These are phyloP conservation scores for Hippocampus comes DNA, from an alignment of 2,113 vertebrate species.

Conservation along the genomic window DNA sequence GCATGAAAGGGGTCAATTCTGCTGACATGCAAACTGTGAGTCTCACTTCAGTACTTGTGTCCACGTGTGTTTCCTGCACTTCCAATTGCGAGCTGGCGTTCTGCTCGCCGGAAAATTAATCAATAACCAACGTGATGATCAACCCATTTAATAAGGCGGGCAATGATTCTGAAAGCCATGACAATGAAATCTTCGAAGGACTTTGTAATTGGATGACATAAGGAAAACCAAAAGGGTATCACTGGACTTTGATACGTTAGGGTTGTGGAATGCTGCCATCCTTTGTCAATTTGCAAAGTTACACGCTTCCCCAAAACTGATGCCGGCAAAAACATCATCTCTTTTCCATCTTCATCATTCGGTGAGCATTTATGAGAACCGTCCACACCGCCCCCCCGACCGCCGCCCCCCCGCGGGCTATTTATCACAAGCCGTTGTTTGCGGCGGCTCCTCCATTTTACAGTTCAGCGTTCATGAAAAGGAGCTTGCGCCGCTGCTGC, in stretches of 20 bases:
- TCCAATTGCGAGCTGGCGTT: not conserved
- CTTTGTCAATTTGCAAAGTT: not conserved
- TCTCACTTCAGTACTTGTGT: not conserved
- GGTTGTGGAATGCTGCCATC: not conserved
- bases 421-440: not conserved
- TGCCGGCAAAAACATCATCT: constrained; percentile 36
- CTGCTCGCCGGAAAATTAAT: not conserved
- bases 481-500: constrained; percentile 43
- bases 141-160: not conserved
- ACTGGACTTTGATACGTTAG: not conserved
- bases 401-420: constrained; percentile 41
- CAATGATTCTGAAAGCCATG: not conserved
- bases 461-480: constrained; percentile 74
- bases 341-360: constrained; percentile 21
- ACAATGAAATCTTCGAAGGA: not conserved
- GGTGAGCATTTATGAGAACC: constrained; percentile 49
- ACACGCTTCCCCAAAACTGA: constrained; percentile 18
- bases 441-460: constrained; percentile 49
- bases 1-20: too few species aligned
- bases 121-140: not conserved
- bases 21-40: not conserved
- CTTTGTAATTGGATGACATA: not conserved
- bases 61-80: not conserved
- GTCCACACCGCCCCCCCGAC: constrained; percentile 28
- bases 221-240: not conserved